Percentiles rank a stretch among this genome's conserved stretches.
phyloP scores from a whole-genome alignment of 2,888 invertebrate genomes.

The Stomorhina lunata region DNA sequence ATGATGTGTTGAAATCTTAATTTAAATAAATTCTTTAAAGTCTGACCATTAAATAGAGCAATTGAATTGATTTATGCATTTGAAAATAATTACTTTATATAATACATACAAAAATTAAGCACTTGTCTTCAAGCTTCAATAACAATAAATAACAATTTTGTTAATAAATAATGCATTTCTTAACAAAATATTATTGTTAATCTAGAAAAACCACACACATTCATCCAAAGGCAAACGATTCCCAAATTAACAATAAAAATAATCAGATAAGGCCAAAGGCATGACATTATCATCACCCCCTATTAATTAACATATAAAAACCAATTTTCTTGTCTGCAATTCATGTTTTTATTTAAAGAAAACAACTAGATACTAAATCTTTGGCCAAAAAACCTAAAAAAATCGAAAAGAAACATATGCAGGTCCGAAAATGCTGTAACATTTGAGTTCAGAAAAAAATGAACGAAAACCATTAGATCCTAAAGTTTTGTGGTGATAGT shows the following conservation, averaged over 20 bases:
- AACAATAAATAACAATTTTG: not conserved
- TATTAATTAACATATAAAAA: conserved; percentile 48
- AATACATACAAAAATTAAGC: not conserved
- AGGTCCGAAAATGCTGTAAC: conserved; percentile 21
- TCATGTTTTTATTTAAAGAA: not conserved
- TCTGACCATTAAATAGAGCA: not conserved
- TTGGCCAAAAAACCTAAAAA: not conserved
- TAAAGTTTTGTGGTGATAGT: conserved; percentile 13
- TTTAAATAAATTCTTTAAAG: not conserved
- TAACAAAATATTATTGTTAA: conserved; percentile 9
- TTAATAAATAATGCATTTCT: not conserved
- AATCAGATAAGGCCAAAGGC: not conserved
- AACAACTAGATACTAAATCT: not conserved
- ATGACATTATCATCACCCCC: conserved; percentile 54
- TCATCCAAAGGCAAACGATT: not conserved
- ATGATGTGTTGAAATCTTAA: too few relatives aligned
- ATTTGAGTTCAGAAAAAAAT: conserved; percentile 39
- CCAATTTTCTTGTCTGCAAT: not conserved
- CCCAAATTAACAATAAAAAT: not conserved
- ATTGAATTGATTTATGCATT: not conserved
- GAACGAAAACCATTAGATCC: not conserved
- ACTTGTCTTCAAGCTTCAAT: not conserved
- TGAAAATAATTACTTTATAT: not conserved
- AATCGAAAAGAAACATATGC: conserved; percentile 6
- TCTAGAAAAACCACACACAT: not conserved